Base-by-base conservation (phyloP, 2,888 invertebrate species). In the Eurytoma adleriae region DNA sequence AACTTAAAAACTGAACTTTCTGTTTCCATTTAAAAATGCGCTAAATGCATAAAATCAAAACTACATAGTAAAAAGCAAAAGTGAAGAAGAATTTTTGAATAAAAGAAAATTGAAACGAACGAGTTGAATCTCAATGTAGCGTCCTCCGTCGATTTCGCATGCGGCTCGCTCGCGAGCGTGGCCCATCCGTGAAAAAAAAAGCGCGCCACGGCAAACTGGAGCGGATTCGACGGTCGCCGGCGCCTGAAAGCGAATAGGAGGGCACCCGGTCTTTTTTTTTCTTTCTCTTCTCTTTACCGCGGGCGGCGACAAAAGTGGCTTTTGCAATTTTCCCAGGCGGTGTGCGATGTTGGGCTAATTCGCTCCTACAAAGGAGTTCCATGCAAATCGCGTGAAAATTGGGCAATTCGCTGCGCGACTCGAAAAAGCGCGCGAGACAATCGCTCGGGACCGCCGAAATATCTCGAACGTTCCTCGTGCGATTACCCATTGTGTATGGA, bases 251-350 rank as follows among this genome's bases (percentile, higher is more conserved):
- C 40, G 40, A 40, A 69, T 52, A 50, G 24, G 56, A 61, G 61
- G 54, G 12, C 12, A 27, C 40, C 16, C 24, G 16, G 10, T 24
- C 50, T 78, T 71, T 70, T 70, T 30, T 64, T 12, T 24, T 61
- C 20, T 18, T 40, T 48, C 18, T 64, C 24, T 69, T 64, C 30
- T 61, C 66, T 56, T 48, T 27, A 30, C 64, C 13, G 61, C 24
- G 69, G 68, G 78, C 84, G 84, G 78, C 85, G 84, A 87, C 86
- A 88, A 88, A 86, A 89, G 89, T 88, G 84, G 84, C 84, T 88
- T 87, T 88, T 87, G 89, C 86, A 88, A 90, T 87, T 87, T 89
- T 90, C 89, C 88, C 90, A 89, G 86, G 87, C 84, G 81, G 30
- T 76, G 76, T 76, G 81, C 68, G 75, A 77, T 69, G 61, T 16